These are phyloP conservation scores for Drosophila affinis DNA, from an alignment of 2,888 invertebrate species.

Conservation along the genomic window DNA sequence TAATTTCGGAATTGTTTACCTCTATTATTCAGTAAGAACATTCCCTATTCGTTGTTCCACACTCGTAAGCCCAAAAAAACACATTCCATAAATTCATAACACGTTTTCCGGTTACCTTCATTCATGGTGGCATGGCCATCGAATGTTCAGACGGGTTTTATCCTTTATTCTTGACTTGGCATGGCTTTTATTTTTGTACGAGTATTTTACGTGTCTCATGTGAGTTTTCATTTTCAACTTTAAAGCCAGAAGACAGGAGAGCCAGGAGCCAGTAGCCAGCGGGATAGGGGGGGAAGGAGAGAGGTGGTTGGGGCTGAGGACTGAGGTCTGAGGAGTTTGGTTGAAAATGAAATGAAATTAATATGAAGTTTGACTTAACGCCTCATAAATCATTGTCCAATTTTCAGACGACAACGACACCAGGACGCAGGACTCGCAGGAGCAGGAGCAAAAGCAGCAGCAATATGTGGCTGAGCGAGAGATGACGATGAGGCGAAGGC, in stretches of 20 bases:
- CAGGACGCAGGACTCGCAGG: conserved; percentile 43
- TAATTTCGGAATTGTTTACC: too few species aligned
- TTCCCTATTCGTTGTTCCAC: conserved; percentile 1
- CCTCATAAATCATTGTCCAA: conserved; percentile 79
- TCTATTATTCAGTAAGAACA: neutral
- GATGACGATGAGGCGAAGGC: conserved; percentile 3
- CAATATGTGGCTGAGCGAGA: neutral
- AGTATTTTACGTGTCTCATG: conserved; percentile 41
- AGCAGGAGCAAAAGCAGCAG: conserved; percentile 5
- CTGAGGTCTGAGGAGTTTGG: conserved; percentile 4
- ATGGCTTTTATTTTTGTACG: conserved; percentile 34
- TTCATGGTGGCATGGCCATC: conserved; percentile 25
- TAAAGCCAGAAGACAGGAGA: conserved; percentile 45
- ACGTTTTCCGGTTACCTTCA: conserved; percentile 53
- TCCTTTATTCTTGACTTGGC: conserved; percentile 39
- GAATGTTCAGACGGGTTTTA: conserved; percentile 50
- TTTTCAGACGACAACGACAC: conserved; percentile 60
- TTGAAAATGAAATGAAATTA: conserved; percentile 77
- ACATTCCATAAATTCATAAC: conserved; percentile 59
- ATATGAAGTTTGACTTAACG: conserved; percentile 79
- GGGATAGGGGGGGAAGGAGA: conserved; percentile 18
- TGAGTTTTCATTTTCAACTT: conserved; percentile 49
- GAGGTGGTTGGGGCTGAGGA: conserved; percentile 2
- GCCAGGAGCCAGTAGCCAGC: neutral
- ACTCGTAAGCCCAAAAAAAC: neutral